These are phyloP conservation scores for Heliopora coerulea DNA, from an alignment of 92 coral and sea anemone genomes.

Conservation along the genomic window DNA sequence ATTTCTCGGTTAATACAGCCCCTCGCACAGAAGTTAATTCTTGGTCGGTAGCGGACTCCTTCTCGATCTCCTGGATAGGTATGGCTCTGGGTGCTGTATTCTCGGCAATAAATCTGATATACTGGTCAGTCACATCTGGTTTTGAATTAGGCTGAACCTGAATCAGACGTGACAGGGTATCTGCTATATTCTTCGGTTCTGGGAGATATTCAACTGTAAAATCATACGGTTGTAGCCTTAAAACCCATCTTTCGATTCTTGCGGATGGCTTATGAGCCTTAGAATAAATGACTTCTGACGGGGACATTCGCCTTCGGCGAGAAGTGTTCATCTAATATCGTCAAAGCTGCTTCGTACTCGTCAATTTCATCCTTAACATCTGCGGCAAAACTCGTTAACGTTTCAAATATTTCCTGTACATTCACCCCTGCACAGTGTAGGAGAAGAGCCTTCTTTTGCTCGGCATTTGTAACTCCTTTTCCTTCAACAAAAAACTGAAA, in stretches of 20 bases:
- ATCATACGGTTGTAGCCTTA: too few species aligned
- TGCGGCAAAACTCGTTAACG: neutral
- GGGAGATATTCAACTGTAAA: too few species aligned
- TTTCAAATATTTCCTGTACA: constrained; percentile 24
- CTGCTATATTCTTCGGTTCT: too few species aligned
- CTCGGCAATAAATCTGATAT: constrained; percentile 46
- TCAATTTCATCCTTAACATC: neutral
- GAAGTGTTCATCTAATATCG: neutral
- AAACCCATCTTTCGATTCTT: too few species aligned
- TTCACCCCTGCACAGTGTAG: constrained; percentile 28
- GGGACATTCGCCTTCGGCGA: constrained; percentile 5
- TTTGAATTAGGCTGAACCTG: too few species aligned
- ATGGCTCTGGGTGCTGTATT: constrained; percentile 52
- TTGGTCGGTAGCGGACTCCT: constrained; percentile 34
- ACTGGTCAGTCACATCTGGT: constrained; percentile 55
- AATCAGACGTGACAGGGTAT: too few species aligned
- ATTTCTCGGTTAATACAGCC: constrained; percentile 34
- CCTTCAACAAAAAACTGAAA: constrained; percentile 60
- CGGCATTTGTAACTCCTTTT: constrained; percentile 41
- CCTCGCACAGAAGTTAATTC: constrained; percentile 34
- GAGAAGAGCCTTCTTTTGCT: constrained; percentile 29
- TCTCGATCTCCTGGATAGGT: constrained; percentile 42
- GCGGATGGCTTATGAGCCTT: too few species aligned
- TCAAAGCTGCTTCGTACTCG: neutral
- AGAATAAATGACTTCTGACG: too few species aligned